These are phyloP conservation scores for Sycobia sp. DNA, from an alignment of 1,140 invertebrate genomes.

Conservation along the genomic window DNA sequence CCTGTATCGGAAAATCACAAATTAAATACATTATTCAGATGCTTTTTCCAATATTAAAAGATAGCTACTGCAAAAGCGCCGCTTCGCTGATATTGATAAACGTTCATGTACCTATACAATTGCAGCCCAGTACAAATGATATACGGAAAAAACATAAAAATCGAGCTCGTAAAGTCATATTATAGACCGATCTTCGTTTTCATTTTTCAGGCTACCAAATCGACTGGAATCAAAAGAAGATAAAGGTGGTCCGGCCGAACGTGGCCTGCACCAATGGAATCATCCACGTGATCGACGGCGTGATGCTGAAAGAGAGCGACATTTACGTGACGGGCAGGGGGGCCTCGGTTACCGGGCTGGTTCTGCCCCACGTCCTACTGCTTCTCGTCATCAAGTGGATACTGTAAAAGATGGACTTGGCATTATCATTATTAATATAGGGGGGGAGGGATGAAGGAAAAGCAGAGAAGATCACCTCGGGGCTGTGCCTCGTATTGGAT, in stretches of 20 bases:
- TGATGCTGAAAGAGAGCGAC: constrained; percentile 82
- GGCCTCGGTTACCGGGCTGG: constrained; percentile 20
- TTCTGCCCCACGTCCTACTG: constrained; percentile 53
- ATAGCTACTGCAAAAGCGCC: background rate
- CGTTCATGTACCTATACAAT: too few species aligned
- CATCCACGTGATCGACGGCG: constrained; percentile 88
- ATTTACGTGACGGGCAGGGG: constrained; percentile 72
- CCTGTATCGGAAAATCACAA: too few species aligned
- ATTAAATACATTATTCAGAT: too few species aligned
- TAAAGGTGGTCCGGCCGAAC: constrained; percentile 84
- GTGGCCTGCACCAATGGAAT: constrained; percentile 92
- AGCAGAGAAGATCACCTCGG: background rate
- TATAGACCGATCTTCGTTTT: too few species aligned
- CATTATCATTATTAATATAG: too few species aligned
- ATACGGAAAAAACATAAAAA: too few species aligned
- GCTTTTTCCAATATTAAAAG: too few species aligned
- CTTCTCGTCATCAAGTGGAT: constrained; percentile 58
- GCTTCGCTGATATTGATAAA: constrained; percentile 1
- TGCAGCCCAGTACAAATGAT: too few species aligned
- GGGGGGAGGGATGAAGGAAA: background rate
- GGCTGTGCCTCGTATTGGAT: background rate
- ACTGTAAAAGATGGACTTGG: constrained; percentile 55
- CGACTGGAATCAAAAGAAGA: constrained; percentile 81
- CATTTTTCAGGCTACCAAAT: constrained; percentile 73
- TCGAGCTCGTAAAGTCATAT: too few species aligned